Evolutionary conservation across 2,888 invertebrate species (phyloP).

Genomic region (Sicus ferrugineus): DNA sequence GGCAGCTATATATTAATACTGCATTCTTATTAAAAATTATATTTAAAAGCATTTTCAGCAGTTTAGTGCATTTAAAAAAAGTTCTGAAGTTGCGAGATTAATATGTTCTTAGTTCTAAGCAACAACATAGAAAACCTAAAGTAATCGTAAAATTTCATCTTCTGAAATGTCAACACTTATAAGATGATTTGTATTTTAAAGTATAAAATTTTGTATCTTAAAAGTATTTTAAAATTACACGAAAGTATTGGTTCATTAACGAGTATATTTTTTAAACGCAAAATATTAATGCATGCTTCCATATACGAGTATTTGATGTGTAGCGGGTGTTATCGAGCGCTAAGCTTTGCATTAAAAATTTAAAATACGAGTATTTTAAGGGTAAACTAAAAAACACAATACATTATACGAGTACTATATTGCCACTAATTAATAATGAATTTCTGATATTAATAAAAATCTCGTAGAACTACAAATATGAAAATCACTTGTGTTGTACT

Average conservation of each 20-base stretch:
- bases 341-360: slow-evolving; percentile 12
- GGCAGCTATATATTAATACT: not conserved
- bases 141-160: slow-evolving; percentile 40
- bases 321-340: not conserved
- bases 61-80: slow-evolving; percentile 2
- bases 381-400: slow-evolving; percentile 5
- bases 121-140: slow-evolving; percentile 49
- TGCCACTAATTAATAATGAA: slow-evolving; percentile 12
- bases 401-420: slow-evolving; percentile 7
- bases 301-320: slow-evolving; percentile 5
- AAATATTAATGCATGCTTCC: slow-evolving; percentile 24
- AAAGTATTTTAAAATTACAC: slow-evolving; percentile 16
- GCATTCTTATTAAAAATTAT: slow-evolving; percentile 12
- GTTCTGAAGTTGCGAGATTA: slow-evolving; percentile 13
- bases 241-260: slow-evolving; percentile 18
- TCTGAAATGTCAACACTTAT: not conserved
- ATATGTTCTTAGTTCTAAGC: slow-evolving; percentile 27
- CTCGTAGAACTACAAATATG: slow-evolving; percentile 7
- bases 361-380: not conserved
- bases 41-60: slow-evolving; percentile 19
- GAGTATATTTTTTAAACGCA: slow-evolving; percentile 18
- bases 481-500: not conserved
- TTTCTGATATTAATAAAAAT: slow-evolving; percentile 21
- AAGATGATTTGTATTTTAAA: slow-evolving; percentile 2
- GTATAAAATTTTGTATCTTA: no score